Percentiles rank a stretch among this genome's conserved stretches.
These are phyloP conservation scores for Fulica atra DNA, from an alignment of 2,113 vertebrate genomes.

Conservation along the genomic window DNA sequence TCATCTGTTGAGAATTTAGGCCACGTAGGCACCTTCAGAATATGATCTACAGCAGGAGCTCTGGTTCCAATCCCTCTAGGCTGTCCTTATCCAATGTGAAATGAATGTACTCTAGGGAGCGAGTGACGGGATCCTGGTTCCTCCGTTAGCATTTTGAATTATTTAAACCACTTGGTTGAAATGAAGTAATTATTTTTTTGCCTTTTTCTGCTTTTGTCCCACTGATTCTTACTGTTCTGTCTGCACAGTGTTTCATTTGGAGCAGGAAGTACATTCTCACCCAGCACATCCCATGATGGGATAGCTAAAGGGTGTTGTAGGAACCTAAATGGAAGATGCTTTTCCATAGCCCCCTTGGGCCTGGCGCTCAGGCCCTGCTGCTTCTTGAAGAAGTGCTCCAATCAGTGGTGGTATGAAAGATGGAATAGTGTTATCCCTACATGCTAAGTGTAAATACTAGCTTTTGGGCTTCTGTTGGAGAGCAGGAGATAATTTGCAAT, in stretches of 20 bases:
- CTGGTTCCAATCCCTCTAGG: not conserved
- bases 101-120: not conserved
- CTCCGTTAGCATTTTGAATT: not conserved
- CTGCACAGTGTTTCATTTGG: not conserved
- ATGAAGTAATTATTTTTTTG: not conserved
- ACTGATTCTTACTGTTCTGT: not conserved
- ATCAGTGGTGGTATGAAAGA: not conserved
- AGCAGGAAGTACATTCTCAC: not conserved
- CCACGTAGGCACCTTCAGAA: not conserved
- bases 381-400: not conserved
- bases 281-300: not conserved
- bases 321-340: not conserved
- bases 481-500: not conserved
- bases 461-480: not conserved
- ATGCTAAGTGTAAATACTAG: not conserved
- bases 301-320: not conserved
- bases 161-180: not conserved
- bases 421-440: not conserved
- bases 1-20: not conserved
- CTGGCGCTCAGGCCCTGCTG: not conserved
- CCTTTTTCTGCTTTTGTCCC: not conserved
- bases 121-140: not conserved
- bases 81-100: not conserved
- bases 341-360: not conserved
- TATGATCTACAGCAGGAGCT: not conserved